Conservation (phyloP, 2,797 vertebrate genomes). For the Lacerta agilis region DNA sequence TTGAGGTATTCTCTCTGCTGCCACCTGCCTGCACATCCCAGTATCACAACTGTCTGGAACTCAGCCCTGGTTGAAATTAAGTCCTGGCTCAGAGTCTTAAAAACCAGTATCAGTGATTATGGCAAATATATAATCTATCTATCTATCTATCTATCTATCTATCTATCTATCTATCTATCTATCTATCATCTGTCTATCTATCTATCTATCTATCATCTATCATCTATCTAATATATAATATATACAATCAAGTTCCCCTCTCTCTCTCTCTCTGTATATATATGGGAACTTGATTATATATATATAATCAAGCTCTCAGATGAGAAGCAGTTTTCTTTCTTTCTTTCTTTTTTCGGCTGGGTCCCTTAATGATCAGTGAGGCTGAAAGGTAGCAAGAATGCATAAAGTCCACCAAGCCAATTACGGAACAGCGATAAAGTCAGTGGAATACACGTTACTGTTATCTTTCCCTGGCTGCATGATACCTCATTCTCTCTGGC, state of each 20-base stretch:
- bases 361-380: constrained; percentile 42
- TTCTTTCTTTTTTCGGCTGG: background rate
- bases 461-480: constrained; percentile 54
- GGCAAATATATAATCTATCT: no score
- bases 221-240: no score
- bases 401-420: constrained; percentile 47
- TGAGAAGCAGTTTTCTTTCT: background rate
- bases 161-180: no score
- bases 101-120: background rate
- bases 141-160: no score
- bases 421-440: constrained; percentile 60
- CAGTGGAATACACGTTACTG: constrained; percentile 34
- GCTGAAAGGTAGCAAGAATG: constrained; percentile 35
- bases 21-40: no score
- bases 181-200: no score
- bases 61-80: background rate
- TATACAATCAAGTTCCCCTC: no score
- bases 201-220: no score
- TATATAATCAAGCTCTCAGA: background rate
- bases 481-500: constrained; percentile 51
- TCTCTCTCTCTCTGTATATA: no score
- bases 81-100: background rate
- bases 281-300: no score
- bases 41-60: background rate
- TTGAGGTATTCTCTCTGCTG: no score